Evolutionary conservation across 1,140 invertebrate genomes (phyloP).

Genomic region (Augochlora pura): DNA sequence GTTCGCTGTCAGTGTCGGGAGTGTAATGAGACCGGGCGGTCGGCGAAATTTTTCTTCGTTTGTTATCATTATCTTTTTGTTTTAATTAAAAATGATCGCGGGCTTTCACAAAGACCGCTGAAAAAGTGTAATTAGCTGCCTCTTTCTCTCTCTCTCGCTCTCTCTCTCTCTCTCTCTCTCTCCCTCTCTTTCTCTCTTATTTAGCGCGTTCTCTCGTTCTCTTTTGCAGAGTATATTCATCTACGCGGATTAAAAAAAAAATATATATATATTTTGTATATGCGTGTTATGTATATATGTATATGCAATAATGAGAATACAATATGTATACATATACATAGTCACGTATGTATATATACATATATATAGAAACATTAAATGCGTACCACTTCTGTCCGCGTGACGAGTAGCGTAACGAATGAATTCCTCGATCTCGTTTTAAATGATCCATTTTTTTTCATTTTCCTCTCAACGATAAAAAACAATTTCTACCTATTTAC

Average conservation of each 20-base stretch:
- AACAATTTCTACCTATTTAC: slow-evolving; percentile 64
- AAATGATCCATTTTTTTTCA: slow-evolving; percentile 41
- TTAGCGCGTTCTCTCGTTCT: slow-evolving; percentile 37
- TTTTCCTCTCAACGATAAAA: slow-evolving; percentile 58
- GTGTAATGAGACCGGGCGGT: slow-evolving; percentile 21
- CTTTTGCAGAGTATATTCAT: slow-evolving; percentile 42
- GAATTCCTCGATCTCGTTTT: slow-evolving; percentile 34
- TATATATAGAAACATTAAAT: slow-evolving; percentile 39
- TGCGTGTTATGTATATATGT: slow-evolving; percentile 27
- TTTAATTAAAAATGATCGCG: slow-evolving; percentile 56
- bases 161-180: slow-evolving; percentile 11
- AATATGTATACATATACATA: slow-evolving; percentile 19
- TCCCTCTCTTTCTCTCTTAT: slow-evolving; percentile 25
- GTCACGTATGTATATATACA: slow-evolving; percentile 20
- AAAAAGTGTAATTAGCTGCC: slow-evolving; percentile 66
- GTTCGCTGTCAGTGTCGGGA: slow-evolving; percentile 2
- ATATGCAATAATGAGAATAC: slow-evolving; percentile 57
- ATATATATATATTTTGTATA: slow-evolving; percentile 42
- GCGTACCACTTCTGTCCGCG: slow-evolving; percentile 53
- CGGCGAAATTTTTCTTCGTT: slow-evolving; percentile 40
- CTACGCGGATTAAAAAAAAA: slow-evolving; percentile 65
- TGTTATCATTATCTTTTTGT: neutral
- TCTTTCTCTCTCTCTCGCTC: slow-evolving; percentile 38
- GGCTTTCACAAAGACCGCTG: slow-evolving; percentile 56
- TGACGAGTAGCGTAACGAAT: slow-evolving; percentile 63